These are phyloP conservation scores for Unio pictorum DNA, from an alignment of 2,888 invertebrate species.

Conservation along the genomic window DNA sequence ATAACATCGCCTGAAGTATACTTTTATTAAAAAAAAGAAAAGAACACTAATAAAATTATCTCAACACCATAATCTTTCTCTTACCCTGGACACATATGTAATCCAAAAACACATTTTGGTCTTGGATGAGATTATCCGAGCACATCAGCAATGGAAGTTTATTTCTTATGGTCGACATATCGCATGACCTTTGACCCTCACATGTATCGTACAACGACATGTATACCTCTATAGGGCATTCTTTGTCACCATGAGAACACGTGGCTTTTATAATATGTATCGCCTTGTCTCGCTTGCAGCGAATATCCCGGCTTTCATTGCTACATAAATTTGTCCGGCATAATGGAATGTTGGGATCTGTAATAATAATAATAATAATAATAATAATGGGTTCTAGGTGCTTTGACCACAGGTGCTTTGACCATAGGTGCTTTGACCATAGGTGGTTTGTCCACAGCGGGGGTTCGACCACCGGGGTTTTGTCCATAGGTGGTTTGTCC, in stretches of 20 bases:
- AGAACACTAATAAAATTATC: too few relatives aligned
- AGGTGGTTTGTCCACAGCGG: too few relatives aligned
- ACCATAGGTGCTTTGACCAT: too few relatives aligned
- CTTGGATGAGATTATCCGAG: conserved; percentile 14
- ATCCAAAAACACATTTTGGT: conserved; percentile 41
- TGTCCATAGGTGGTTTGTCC: too few relatives aligned
- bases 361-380: conserved; percentile 1
- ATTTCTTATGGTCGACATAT: conserved; percentile 17
- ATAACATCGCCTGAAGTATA: too few relatives aligned
- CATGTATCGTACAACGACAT: conserved; percentile 37
- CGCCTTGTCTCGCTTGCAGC: conserved; percentile 28
- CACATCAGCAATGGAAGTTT: conserved; percentile 27
- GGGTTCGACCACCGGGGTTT: too few relatives aligned
- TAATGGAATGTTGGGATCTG: conserved; percentile 12
- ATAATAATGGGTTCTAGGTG: neutral
- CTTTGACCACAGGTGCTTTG: too few relatives aligned
- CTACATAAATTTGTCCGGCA: conserved; percentile 46
- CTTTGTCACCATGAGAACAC: conserved; percentile 29
- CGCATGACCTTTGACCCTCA: conserved; percentile 35
- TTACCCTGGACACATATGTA: conserved; percentile 46
- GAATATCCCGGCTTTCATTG: conserved; percentile 24
- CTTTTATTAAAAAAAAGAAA: too few relatives aligned
- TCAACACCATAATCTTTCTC: neutral
- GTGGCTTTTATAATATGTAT: conserved; percentile 33
- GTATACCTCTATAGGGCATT: conserved; percentile 32